Evolutionary conservation across 1,140 invertebrate species (phyloP).

Genomic region (Lethocerus indicus): DNA sequence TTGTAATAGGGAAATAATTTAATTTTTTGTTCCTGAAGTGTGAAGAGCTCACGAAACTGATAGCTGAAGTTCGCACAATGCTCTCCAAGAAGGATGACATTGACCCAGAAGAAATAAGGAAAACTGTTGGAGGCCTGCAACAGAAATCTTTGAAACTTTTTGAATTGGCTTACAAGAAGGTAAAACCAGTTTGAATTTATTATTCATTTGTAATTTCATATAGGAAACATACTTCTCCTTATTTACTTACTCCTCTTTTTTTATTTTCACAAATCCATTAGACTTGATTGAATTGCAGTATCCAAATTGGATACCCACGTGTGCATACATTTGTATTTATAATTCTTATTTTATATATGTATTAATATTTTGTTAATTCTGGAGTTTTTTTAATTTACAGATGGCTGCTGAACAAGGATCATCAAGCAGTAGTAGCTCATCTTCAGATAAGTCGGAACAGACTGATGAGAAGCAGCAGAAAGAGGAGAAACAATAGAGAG

Average conservation of each 20-base stretch:
- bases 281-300: not conserved
- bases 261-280: not conserved
- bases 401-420: slow-evolving; percentile 9
- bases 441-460: not conserved
- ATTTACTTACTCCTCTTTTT: not conserved
- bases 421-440: not conserved
- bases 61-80: slow-evolving; percentile 68
- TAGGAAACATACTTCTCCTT: not conserved
- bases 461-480: slow-evolving; percentile 5
- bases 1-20: too few species aligned
- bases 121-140: slow-evolving; percentile 73
- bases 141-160: slow-evolving; percentile 96
- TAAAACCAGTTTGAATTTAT: slow-evolving; percentile 24
- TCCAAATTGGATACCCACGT: not conserved
- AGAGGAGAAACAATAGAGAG: slow-evolving; percentile 5
- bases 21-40: slow-evolving; percentile 34
- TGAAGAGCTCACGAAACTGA: slow-evolving; percentile 57
- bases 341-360: not conserved
- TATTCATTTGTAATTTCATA: not conserved
- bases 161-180: slow-evolving; percentile 99
- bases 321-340: not conserved
- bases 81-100: slow-evolving; percentile 80
- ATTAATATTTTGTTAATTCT: not conserved
- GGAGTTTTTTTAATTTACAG: slow-evolving; percentile 5
- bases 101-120: slow-evolving; percentile 78